phyloP scores from a whole-genome alignment of 2,888 invertebrate genomes.

The Dicycla oo region DNA sequence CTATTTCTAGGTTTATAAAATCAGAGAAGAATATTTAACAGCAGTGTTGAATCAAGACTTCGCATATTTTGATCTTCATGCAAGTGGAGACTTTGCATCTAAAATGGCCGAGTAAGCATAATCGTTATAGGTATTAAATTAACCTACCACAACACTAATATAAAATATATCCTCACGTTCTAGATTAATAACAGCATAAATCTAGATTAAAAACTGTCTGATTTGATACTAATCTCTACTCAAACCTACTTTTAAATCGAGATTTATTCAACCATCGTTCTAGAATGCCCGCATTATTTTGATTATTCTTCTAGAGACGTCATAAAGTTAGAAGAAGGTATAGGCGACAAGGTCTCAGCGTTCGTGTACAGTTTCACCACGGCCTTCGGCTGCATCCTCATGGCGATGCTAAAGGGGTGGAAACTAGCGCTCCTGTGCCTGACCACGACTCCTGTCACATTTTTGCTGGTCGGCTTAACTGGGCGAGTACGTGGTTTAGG shows the following conservation, averaged over 20 bases:
- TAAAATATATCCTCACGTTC: no score
- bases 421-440: conserved; percentile 94
- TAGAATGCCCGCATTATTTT: background rate
- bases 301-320: conserved; percentile 89
- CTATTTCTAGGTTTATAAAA: conserved; percentile 87
- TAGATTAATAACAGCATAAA: background rate
- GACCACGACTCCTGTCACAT: conserved; percentile 92
- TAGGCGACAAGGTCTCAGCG: conserved; percentile 94
- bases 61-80: conserved; percentile 92
- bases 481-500: conserved; percentile 83
- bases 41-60: conserved; percentile 93
- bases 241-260: background rate
- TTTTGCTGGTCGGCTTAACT: conserved; percentile 91
- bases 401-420: conserved; percentile 94
- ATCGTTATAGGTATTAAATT: conserved; percentile 20
- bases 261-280: background rate
- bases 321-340: conserved; percentile 94
- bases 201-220: background rate
- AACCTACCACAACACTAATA: background rate
- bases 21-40: conserved; percentile 91
- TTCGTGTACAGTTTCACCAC: conserved; percentile 91
- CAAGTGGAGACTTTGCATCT: conserved; percentile 93
- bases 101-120: conserved; percentile 93
- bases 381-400: conserved; percentile 91
- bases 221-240: background rate